Evolutionary conservation across 2,113 vertebrate genomes (phyloP).

Genomic region (Hypomesus transpacificus): DNA sequence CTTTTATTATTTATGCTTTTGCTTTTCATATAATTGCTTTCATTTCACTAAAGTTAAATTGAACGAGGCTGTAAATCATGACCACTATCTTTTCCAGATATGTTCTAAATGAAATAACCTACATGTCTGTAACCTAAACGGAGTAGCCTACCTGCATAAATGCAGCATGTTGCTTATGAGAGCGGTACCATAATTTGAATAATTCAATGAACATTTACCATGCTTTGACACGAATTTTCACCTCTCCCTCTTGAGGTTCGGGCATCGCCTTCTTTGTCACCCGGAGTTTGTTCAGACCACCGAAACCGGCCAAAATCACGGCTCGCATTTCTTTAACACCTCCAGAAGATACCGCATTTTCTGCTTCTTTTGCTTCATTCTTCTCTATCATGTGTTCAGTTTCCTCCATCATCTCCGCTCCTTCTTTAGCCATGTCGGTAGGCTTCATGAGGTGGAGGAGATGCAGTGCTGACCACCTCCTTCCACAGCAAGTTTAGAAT

Average conservation of each 20-base stretch:
- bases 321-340: slow-evolving; percentile 91
- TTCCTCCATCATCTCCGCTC: slow-evolving; percentile 84
- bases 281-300: slow-evolving; percentile 93
- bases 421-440: slow-evolving; percentile 84
- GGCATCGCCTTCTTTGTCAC: slow-evolving; percentile 88
- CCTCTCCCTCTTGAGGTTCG: slow-evolving; percentile 89
- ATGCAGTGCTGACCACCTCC: slow-evolving; percentile 15
- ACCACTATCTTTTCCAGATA: no score
- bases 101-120: no score
- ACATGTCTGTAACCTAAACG: no score
- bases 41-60: no score
- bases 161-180: no score
- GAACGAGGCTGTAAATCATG: no score
- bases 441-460: slow-evolving; percentile 23
- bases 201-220: slow-evolving; percentile 72
- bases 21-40: no score
- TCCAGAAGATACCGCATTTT: slow-evolving; percentile 60
- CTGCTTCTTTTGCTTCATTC: slow-evolving; percentile 70
- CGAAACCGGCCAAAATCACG: slow-evolving; percentile 87
- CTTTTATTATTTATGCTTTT: no score
- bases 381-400: slow-evolving; percentile 90
- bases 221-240: slow-evolving; percentile 96
- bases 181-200: no score
- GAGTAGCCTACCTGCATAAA: no score
- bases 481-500: slow-evolving; percentile 11